phyloP scores from a whole-genome alignment of 1,140 invertebrate genomes.

The Lordiphosa clarofinis region DNA sequence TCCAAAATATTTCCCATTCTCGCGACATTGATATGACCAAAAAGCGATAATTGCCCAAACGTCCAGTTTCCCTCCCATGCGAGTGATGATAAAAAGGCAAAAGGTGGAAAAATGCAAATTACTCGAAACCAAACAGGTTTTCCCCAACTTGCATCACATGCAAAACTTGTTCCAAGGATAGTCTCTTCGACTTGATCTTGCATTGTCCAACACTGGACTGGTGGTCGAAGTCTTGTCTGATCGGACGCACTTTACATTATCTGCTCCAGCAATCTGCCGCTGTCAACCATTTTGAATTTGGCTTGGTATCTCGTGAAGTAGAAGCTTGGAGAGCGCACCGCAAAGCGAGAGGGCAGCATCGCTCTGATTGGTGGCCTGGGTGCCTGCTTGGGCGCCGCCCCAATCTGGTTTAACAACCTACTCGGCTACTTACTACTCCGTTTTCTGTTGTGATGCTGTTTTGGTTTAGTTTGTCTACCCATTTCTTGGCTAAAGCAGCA shows the following conservation, averaged over 20 bases:
- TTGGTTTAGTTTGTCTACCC: conserved; percentile 4
- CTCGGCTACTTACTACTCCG: conserved; percentile 14
- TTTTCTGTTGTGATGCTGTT: conserved; percentile 24
- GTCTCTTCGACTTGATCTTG: conserved; percentile 10
- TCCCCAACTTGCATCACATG: conserved; percentile 1
- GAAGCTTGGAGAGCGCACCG: background rate
- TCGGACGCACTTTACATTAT: conserved; percentile 58
- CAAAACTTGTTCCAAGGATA: conserved; percentile 38
- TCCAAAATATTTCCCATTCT: too few relatives aligned
- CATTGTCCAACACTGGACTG: conserved; percentile 25
- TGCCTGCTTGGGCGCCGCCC: conserved; percentile 54
- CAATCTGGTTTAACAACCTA: conserved; percentile 67
- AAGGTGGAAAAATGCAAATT: conserved; percentile 50
- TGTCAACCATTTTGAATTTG: conserved; percentile 57
- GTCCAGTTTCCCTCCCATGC: background rate
- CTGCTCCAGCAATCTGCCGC: conserved; percentile 31
- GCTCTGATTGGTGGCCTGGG: conserved; percentile 60
- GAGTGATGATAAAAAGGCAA: conserved; percentile 20
- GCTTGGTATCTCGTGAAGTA: conserved; percentile 2
- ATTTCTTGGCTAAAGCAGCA: conserved; percentile 4
- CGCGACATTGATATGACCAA: too few relatives aligned
- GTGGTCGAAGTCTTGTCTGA: conserved; percentile 36
- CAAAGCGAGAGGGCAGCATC: conserved; percentile 14
- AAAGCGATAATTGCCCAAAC: conserved; percentile 34
- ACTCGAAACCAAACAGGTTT: conserved; percentile 17